Conservation (phyloP, 2,113 vertebrate genomes). For the Sphaerodactylus townsendi region DNA sequence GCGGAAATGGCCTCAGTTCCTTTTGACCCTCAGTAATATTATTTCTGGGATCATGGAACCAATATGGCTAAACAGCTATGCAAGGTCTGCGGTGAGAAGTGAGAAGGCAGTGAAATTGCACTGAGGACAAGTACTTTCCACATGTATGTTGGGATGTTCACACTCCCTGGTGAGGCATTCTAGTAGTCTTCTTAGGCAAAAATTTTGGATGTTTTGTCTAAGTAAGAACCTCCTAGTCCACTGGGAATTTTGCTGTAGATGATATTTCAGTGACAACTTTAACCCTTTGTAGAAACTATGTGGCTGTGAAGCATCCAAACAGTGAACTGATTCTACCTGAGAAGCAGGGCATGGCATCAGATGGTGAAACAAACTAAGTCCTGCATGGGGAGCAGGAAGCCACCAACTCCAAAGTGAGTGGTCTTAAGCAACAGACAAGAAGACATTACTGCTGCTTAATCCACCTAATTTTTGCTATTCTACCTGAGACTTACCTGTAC, state of each 20-base stretch:
- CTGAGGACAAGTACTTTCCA: no score
- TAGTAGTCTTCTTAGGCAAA: not conserved
- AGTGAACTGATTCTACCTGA: not conserved
- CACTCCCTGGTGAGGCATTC: no score
- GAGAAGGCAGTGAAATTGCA: no score
- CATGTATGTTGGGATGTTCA: no score
- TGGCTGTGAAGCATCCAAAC: not conserved
- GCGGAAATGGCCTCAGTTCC: no score
- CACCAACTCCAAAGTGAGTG: not conserved
- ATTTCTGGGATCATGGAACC: not conserved
- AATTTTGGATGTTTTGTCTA: slow-evolving; percentile 1
- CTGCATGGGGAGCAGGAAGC: not conserved
- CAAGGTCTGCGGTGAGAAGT: no score
- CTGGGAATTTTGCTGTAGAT: not conserved
- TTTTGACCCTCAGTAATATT: no score
- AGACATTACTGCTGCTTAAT: no score
- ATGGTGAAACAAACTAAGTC: not conserved
- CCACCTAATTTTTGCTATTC: no score
- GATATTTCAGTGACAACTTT: not conserved
- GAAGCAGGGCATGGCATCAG: not conserved
- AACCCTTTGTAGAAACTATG: not conserved
- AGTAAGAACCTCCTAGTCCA: not conserved
- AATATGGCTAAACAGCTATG: no score
- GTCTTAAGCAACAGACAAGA: no score
- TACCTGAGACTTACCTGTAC: no score